Base-by-base conservation (phyloP, 2,113 vertebrate genomes). In the Theristicus caerulescens region DNA sequence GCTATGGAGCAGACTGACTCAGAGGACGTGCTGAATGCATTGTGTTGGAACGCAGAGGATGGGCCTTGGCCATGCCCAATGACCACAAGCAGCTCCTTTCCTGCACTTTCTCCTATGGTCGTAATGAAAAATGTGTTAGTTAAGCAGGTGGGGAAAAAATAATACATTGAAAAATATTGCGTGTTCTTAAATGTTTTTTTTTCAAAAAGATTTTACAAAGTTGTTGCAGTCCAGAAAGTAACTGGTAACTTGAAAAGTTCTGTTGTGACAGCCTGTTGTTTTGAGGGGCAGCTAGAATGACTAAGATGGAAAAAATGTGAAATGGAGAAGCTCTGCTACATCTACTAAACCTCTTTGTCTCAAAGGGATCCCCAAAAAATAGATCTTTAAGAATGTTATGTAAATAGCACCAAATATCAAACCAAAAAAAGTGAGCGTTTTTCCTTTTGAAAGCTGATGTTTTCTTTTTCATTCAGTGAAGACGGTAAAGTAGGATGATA, bases 111-210 rank as follows among this genome's bases (percentile, higher is more conserved):
- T 84, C 98, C 98, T 47, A 98, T 99, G 99, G 98, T 99, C 4
- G 98, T 99, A 96, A 99, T 99, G 99, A 99, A 99, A 97, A 99
- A 99, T 64, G 98, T 99, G 62, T 94, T 99, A 93, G 97, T 99
- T 55, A 99, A 98, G 90, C 99, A 99, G 99, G 99, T 99, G 98
- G 54, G 94, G 55, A 94, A 91, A 32, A 80, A 91, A 59, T 55
- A 62, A 57, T 42, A 10, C 11, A 13, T 57, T 85, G n/a, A 47
- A 91, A 95, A 87, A 73, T 72, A 51, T 2, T 76, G 20, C 15
- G 10, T 49, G 3, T 40, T 79, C 62, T 78, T 76, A n/a, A 24
- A 8, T 49, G 19, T 8, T 64, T 54, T 70, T 76, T 20, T 4
- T 80, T 82, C 9, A 16, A 29, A 49, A 92, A 51, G 6, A 21